Percentiles rank a stretch among this genome's conserved stretches.
Conservation (phyloP, 2,113 vertebrate species). For the Nestor notabilis region DNA sequence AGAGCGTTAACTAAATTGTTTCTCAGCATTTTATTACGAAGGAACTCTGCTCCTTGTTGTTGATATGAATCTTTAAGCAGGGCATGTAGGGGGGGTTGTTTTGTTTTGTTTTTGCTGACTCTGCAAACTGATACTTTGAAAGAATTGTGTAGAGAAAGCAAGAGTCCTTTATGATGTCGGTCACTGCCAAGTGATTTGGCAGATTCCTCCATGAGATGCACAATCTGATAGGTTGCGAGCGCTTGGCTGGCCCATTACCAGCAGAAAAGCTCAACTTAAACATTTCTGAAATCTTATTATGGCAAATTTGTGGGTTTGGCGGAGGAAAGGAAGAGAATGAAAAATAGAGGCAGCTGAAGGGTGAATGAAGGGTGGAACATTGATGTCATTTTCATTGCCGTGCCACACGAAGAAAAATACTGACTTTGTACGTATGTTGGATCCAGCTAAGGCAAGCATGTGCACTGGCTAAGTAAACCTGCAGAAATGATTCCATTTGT, state of each 20-base stretch:
- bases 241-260: slow-evolving; percentile 25
- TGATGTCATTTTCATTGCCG: neutral
- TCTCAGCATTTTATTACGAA: neutral
- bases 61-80: neutral
- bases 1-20: neutral
- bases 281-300: slow-evolving; percentile 12
- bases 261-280: slow-evolving; percentile 38
- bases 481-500: neutral
- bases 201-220: neutral
- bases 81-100: too few species aligned
- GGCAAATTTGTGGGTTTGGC: slow-evolving; percentile 38
- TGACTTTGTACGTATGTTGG: rapidly evolving
- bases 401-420: neutral
- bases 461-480: neutral
- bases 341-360: slow-evolving; percentile 28
- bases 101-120: neutral
- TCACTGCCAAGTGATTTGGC: slow-evolving; percentile 49
- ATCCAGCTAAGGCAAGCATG: neutral
- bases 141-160: slow-evolving; percentile 13
- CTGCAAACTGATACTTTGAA: slow-evolving; percentile 22
- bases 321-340: neutral
- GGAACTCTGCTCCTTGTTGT: neutral
- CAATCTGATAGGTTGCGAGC: neutral
- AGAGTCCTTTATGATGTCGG: neutral
- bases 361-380: neutral